Conservation (phyloP, 2,797 vertebrate genomes). For the Galago senegalensis region DNA sequence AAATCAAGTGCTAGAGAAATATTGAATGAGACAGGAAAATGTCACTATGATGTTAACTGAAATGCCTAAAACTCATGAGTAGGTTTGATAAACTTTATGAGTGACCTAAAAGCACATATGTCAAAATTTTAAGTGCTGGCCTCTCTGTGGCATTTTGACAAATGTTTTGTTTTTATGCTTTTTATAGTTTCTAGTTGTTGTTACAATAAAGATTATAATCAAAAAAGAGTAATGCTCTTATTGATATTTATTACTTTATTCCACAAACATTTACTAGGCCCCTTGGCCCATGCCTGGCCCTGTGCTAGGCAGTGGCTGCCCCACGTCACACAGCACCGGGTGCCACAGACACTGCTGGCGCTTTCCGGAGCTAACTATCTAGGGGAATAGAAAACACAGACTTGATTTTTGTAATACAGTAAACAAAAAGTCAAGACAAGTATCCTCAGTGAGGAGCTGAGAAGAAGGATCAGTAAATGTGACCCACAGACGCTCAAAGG, state of each 20-base stretch:
- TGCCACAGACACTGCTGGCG: not conserved
- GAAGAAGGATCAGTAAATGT: not conserved
- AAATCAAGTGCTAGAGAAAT: constrained; percentile 26
- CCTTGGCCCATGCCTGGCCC: not conserved
- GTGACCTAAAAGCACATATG: not conserved
- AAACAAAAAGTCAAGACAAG: not conserved
- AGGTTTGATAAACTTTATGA: constrained; percentile 44
- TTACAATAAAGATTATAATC: constrained; percentile 8
- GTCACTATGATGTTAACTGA: not conserved
- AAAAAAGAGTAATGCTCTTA: constrained; percentile 46
- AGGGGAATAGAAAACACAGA: not conserved
- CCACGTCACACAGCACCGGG: fast-evolving
- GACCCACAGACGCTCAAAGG: not conserved
- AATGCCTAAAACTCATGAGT: not conserved
- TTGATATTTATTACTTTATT: not conserved
- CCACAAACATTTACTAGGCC: not conserved
- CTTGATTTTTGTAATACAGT: not conserved
- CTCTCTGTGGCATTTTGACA: not conserved
- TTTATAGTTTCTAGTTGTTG: constrained; percentile 17
- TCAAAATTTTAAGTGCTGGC: constrained; percentile 4
- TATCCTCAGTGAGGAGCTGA: not conserved
- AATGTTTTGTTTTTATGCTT: not conserved
- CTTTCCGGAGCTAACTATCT: not conserved
- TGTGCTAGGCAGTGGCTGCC: not conserved
- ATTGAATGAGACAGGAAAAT: not conserved